Percentiles rank a stretch among this genome's conserved stretches.
Evolutionary conservation across 2,888 invertebrate genomes (phyloP).

Genomic region (Carterocephalus palaemon): DNA sequence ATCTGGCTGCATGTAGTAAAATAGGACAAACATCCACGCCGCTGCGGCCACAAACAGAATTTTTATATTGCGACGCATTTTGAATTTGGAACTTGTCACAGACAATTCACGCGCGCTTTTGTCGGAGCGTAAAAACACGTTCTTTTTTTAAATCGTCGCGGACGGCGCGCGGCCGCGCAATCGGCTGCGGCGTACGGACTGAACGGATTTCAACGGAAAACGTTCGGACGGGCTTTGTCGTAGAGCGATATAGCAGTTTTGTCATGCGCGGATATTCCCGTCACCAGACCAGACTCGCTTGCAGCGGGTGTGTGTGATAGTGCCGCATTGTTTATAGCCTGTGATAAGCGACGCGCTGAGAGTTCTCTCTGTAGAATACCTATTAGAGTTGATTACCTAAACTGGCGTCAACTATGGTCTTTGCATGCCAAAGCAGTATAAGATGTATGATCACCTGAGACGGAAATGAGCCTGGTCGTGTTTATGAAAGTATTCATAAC

Average conservation of each 20-base stretch:
- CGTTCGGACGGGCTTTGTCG: too few relatives aligned
- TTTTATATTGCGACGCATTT: constrained; percentile 72
- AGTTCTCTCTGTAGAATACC: neutral
- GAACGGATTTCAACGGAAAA: constrained; percentile 39
- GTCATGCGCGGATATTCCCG: constrained; percentile 57
- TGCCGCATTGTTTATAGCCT: constrained; percentile 27
- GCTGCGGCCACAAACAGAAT: constrained; percentile 63
- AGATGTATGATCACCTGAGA: too few relatives aligned
- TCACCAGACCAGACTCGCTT: constrained; percentile 20
- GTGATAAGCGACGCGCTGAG: constrained; percentile 26
- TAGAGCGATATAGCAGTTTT: constrained; percentile 39
- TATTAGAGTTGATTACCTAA: too few relatives aligned
- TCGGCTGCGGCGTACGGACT: constrained; percentile 62
- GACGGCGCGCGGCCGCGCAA: constrained; percentile 74
- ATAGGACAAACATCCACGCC: constrained; percentile 69
- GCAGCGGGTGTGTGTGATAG: constrained; percentile 30
- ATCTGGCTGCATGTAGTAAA: constrained; percentile 73
- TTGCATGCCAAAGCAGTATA: too few relatives aligned
- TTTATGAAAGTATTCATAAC: too few relatives aligned
- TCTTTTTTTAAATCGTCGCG: constrained; percentile 39
- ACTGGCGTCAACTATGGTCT: too few relatives aligned
- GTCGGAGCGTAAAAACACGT: constrained; percentile 26
- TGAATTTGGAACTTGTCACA: constrained; percentile 28
- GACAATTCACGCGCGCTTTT: constrained; percentile 37
- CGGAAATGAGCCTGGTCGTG: too few relatives aligned